Evolutionary conservation across 2,797 vertebrate species (phyloP).

Genomic region (Diplodus puntazzo): DNA sequence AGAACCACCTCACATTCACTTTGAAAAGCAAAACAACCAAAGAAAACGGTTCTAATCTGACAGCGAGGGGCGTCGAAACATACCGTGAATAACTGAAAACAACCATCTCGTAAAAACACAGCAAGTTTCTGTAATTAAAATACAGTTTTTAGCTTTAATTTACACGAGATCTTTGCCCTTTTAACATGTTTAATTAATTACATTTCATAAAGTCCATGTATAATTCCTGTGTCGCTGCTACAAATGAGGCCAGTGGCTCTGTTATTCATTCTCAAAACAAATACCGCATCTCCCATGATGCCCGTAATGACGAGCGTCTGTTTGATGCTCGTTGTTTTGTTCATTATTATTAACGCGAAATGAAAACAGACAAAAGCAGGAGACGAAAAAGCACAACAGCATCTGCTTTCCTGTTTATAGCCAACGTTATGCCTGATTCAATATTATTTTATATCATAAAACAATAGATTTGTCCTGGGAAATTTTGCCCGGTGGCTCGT

Average conservation of each 20-base stretch:
- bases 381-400: background rate
- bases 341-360: slow-evolving; percentile 21
- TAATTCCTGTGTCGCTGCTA: background rate
- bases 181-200: background rate
- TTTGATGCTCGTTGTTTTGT: slow-evolving; percentile 3
- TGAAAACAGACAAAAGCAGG: slow-evolving; percentile 3
- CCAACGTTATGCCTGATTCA: background rate
- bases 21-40: too few species aligned
- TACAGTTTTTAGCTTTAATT: too few species aligned
- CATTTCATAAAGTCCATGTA: background rate
- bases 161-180: too few species aligned
- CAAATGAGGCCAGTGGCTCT: background rate
- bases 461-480: slow-evolving; percentile 11
- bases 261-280: slow-evolving; percentile 3
- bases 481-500: background rate
- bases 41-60: too few species aligned
- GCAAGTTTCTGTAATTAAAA: too few species aligned
- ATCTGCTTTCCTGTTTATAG: background rate
- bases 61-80: too few species aligned
- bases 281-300: background rate
- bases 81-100: too few species aligned
- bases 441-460: slow-evolving; percentile 14
- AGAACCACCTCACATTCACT: background rate
- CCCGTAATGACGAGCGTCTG: background rate
- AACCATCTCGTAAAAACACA: too few species aligned